Evolutionary conservation across 2,797 vertebrate species (phyloP).

Genomic region (Intellagama lesueurii): DNA sequence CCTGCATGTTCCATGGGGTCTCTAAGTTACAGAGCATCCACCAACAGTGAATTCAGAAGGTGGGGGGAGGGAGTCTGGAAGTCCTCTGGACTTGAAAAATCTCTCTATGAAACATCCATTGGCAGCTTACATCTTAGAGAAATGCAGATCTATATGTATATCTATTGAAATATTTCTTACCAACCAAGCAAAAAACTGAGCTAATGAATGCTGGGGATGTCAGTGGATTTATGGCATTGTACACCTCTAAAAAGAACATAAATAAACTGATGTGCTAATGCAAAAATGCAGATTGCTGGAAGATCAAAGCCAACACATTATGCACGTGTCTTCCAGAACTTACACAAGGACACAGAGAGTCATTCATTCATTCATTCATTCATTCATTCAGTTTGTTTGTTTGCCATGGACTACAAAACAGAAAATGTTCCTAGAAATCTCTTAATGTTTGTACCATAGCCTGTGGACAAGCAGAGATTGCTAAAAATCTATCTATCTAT

Average conservation of each 20-base stretch:
- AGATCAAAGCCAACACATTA: neutral
- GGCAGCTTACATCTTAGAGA: constrained; percentile 1
- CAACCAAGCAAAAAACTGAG: neutral
- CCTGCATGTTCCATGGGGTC: constrained; percentile 63
- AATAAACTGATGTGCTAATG: neutral
- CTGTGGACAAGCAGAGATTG: neutral
- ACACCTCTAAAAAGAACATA: neutral
- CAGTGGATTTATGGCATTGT: neutral
- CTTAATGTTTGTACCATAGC: neutral
- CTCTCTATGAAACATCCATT: constrained; percentile 16
- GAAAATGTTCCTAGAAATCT: neutral
- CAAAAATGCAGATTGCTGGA: neutral
- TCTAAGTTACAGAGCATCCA: constrained; percentile 7
- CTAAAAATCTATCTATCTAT: neutral
- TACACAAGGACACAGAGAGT: neutral
- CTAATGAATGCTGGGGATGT: neutral
- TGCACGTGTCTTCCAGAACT: neutral
- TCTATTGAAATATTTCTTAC: neutral
- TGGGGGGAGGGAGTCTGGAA: constrained; percentile 4
- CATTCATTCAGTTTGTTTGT: neutral
- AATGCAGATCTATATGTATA: neutral
- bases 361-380: too few relatives aligned
- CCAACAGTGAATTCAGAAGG: constrained; percentile 22
- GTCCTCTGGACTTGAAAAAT: constrained; percentile 27
- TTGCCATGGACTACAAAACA: neutral